A percentile compares a stretch with the other conserved stretches of the same genome.
Conservation (phyloP, 2,113 vertebrate genomes). For the Pseudois nayaur region DNA sequence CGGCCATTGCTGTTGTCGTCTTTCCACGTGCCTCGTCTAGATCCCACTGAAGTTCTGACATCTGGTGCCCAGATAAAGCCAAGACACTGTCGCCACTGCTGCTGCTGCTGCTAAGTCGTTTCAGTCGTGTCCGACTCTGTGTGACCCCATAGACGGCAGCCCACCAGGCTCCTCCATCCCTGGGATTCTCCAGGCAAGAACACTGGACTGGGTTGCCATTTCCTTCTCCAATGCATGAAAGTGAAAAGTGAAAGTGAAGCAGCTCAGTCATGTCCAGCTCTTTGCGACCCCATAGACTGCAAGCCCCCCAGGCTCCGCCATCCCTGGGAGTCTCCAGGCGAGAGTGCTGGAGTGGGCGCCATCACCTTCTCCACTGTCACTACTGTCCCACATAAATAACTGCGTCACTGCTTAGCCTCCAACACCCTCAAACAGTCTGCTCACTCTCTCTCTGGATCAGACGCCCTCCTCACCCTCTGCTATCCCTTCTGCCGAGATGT, state of each 20-base stretch:
- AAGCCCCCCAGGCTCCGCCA: no score
- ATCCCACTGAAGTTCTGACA: neutral
- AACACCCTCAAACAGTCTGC: neutral
- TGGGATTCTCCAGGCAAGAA: no score
- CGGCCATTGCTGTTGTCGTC: neutral
- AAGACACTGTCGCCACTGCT: neutral
- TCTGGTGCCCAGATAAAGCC: neutral
- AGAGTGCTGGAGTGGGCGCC: no score
- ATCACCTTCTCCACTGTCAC: no score
- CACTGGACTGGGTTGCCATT: no score
- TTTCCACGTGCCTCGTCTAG: neutral
- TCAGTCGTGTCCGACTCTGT: no score
- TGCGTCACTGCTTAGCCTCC: neutral
- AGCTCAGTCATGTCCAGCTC: no score
- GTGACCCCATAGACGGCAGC: no score
- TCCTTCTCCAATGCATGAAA: no score
- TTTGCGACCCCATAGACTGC: accelerated
- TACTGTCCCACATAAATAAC: neutral
- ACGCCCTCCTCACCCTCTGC: neutral
- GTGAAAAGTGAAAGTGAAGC: no score
- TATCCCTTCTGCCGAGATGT: neutral
- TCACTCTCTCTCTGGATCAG: neutral
- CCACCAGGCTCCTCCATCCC: no score
- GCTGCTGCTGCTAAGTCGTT: neutral
- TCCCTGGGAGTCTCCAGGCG: no score